Evolutionary conservation across 2,888 invertebrate species (phyloP), one percentile per base, ranked within the genome.

Genomic region (Phragmatobia fuliginosa): DNA sequence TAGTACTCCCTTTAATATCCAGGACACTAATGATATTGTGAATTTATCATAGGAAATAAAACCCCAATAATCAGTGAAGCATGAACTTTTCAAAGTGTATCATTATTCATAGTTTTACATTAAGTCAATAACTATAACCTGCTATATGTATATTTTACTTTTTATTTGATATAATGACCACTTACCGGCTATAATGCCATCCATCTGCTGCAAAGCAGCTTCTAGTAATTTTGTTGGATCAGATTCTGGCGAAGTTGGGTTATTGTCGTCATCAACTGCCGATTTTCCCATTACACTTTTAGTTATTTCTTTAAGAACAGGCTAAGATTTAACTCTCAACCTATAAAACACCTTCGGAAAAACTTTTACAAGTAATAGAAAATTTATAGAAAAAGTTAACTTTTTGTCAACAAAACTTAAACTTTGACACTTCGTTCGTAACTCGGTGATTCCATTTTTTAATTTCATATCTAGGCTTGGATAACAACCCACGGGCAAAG

Each of bases 151-250:
- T 10, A 25, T 21, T 52, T 2, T 18, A 31, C 4, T 52, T 52
- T 61, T 61, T 45, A 61, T 28, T 38, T n/a, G 3, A 25, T 62
- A 10, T 25, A 18, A 36, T 36, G 33, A 60, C 38, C 58, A 81
- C 93, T 93, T 91, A 97, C 97, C 97, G 88, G 97, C 97, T 92
- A 98, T 97, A 85, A 98, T 97, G 68, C 98, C 98, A 92, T 98
- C 98, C 97, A 98, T 98, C 93, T 98, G 98, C 87, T 98, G 96
- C 71, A 98, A 95, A 59, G 98, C 98, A 78, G 98, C 97, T 88
- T 98, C 98, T 87, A 98, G 94, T 93, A 98, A 96, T 92, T 97
- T 97, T 85, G 98, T 97, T 74, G 98, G 98, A 92, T 98, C 98
- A 68, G 98, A 97, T 90, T 98, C 98, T 65, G 96, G 92, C 78